A percentile compares a stretch with the other conserved stretches of the same genome.
Conservation (phyloP, 2,888 invertebrate genomes). For the Rhingia rostrata region DNA sequence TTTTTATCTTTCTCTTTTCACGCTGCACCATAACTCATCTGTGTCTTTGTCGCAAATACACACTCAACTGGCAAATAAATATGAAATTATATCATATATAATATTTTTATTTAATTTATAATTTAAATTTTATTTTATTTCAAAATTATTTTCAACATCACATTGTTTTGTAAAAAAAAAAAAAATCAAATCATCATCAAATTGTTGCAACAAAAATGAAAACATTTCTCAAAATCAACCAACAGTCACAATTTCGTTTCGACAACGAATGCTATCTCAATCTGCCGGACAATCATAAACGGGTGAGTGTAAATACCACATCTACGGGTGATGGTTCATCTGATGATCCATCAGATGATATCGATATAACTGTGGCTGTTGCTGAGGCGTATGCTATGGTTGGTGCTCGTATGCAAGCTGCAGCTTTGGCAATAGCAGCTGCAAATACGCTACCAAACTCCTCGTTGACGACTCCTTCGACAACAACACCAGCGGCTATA, state of each 20-base stretch:
- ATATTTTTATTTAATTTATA: conserved; percentile 3
- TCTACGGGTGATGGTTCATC: conserved; percentile 57
- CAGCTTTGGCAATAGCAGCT: conserved; percentile 77
- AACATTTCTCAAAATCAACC: not conserved
- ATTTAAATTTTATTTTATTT: conserved; percentile 7
- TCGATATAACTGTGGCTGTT: conserved; percentile 71
- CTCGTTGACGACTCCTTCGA: conserved; percentile 49
- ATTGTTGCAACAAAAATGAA: not conserved
- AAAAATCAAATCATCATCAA: conserved; percentile 2
- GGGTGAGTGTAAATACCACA: conserved; percentile 89
- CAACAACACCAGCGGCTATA: conserved; percentile 33
- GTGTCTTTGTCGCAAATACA: conserved; percentile 72
- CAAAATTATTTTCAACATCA: conserved; percentile 17
- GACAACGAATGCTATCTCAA: conserved; percentile 99
- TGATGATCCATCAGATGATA: conserved; percentile 65
- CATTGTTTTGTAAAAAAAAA: conserved; percentile 31
- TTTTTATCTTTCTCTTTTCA: conserved; percentile 74
- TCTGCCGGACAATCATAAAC: conserved; percentile 98
- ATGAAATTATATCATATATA: conserved; percentile 17
- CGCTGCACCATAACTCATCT: conserved; percentile 75
- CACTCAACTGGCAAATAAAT: conserved; percentile 65
- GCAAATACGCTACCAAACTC: conserved; percentile 65
- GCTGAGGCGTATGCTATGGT: conserved; percentile 73
- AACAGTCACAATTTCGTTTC: conserved; percentile 99
- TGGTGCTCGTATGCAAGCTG: conserved; percentile 65